Base-by-base conservation (phyloP, 2,888 invertebrate genomes). In the Melanophora roralis region DNA sequence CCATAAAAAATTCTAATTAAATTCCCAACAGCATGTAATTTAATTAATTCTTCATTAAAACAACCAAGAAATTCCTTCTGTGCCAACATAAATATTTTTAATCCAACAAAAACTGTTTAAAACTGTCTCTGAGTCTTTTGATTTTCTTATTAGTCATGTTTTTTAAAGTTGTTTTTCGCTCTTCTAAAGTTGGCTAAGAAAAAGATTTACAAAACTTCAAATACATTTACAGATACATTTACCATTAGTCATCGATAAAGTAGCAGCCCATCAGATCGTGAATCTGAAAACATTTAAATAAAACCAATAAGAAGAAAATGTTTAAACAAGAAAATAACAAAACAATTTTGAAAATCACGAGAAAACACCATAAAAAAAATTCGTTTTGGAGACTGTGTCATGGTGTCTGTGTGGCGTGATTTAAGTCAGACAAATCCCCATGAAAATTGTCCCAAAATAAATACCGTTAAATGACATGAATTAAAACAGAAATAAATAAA, bases 401-500 rank as follows among this genome's bases (percentile, higher is more conserved):
- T 73, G 62, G 60, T 68, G 73, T 64, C 64, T 73, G 73, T 40
- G 59, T 60, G 60, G 19, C 72, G 53, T 19, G 27, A 27, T 8
- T 43, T 6, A n/a, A 43, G 16, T 5, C 43, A 49, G 9, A 5
- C 32, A 19, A 47, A 57, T 45, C 57, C 47, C 14, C 45, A 62
- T 36, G 12, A 47, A 57, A 45, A 47, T 49, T 78, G 78, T 73
- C 68, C 62, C 67, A 62, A 68, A 67, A 68, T 73, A 78, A 78
- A 68, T 73, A 57, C 78, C 68, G 78, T 78, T 78, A 78, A 73
- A 64, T 78, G 78, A 73, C 78, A 78, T 69, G 64, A 49, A 64
- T 64, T 38, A 49, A n/a, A 16, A 59, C 32, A 49, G 12, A 11
- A 36, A 49, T 19, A 16, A 40, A 51, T 34, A 64, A 64, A n/a